These are phyloP conservation scores for Corynorhinus townsendii DNA, from an alignment of 2,113 vertebrate species.

Conservation along the genomic window DNA sequence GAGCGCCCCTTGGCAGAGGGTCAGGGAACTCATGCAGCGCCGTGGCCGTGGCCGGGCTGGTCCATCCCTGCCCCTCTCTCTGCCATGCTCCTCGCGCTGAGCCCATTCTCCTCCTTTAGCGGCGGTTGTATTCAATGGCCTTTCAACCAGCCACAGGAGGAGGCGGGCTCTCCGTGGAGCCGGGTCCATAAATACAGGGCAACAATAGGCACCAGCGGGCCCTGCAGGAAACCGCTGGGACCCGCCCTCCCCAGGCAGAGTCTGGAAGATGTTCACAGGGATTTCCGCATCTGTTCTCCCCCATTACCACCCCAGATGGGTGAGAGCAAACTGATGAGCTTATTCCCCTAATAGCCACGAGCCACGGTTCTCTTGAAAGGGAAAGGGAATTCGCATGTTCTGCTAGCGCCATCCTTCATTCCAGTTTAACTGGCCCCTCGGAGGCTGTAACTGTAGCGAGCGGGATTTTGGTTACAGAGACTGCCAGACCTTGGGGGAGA, in stretches of 20 bases:
- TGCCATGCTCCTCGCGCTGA: neutral
- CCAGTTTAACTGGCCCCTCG: slow-evolving; percentile 31
- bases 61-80: neutral
- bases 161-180: neutral
- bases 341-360: neutral
- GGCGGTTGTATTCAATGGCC: neutral
- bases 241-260: neutral
- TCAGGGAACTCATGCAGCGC: neutral
- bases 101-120: neutral
- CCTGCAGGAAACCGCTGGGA: neutral
- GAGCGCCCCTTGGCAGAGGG: neutral
- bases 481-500: neutral
- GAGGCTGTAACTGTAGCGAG: neutral
- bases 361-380: neutral
- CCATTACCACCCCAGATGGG: neutral
- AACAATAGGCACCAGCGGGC: slow-evolving; percentile 10
- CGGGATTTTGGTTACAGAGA: slow-evolving; percentile 18
- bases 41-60: too few relatives aligned
- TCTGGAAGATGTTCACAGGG: neutral
- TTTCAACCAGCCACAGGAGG: neutral
- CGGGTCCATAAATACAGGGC: neutral
- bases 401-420: neutral
- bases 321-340: neutral
- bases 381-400: slow-evolving; percentile 9
- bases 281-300: neutral